Evolutionary conservation across 2,888 invertebrate species (phyloP).

Genomic region (Torymus auratus): DNA sequence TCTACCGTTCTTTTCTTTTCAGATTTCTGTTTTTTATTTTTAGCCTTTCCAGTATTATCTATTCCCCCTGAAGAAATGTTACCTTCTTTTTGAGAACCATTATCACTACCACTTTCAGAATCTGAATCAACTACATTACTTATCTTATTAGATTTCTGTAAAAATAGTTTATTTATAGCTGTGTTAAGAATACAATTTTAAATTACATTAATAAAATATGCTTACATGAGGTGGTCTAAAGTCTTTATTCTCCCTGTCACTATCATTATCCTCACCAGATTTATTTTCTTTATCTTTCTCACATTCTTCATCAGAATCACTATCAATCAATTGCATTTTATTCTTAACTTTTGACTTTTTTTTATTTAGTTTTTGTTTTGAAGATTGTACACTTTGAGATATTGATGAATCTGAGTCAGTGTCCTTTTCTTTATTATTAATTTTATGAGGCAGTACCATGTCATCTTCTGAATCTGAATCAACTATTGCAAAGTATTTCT

Average conservation of each 20-base stretch:
- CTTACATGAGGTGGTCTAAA: slow-evolving; percentile 39
- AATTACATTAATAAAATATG: slow-evolving; percentile 17
- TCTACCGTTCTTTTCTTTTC: slow-evolving; percentile 59
- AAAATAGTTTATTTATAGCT: slow-evolving; percentile 25
- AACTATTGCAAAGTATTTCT: slow-evolving; percentile 49
- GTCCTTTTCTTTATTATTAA: neutral
- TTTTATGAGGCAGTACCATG: slow-evolving; percentile 17
- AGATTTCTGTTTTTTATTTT: slow-evolving; percentile 47
- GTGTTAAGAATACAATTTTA: neutral
- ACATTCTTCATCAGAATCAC: slow-evolving; percentile 65
- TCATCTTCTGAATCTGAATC: slow-evolving; percentile 59
- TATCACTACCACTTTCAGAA: slow-evolving; percentile 61
- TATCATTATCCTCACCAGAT: slow-evolving; percentile 44
- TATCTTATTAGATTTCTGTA: slow-evolving; percentile 61
- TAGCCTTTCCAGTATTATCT: slow-evolving; percentile 36
- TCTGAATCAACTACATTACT: slow-evolving; percentile 65
- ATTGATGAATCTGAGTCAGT: slow-evolving; percentile 1
- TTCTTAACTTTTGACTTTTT: slow-evolving; percentile 39
- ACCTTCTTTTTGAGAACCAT: neutral
- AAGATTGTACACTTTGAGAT: slow-evolving; percentile 3
- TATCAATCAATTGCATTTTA: slow-evolving; percentile 60
- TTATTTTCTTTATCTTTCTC: slow-evolving; percentile 35
- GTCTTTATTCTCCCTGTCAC: slow-evolving; percentile 23
- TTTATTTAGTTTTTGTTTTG: slow-evolving; percentile 1
- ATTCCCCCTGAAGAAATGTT: slow-evolving; percentile 47